Conservation (phyloP, 1,140 invertebrate genomes). For the Venturia canescens region DNA sequence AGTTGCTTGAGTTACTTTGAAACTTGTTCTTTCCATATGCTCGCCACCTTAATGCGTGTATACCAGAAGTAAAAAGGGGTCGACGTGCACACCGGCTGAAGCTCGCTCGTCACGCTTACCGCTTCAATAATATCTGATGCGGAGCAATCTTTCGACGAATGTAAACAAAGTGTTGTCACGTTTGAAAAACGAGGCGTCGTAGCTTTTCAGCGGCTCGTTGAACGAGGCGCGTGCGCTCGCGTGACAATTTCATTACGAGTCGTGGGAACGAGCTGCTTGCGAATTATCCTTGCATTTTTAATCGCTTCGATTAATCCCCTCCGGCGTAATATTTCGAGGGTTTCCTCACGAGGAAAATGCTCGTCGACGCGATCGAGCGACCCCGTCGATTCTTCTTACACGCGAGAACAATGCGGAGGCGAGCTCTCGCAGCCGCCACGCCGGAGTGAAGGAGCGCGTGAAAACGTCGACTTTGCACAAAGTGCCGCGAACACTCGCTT, state of each 20-base stretch:
- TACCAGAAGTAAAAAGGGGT: not conserved
- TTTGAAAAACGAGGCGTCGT: conserved; percentile 28
- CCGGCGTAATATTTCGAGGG: no score
- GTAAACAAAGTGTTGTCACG: not conserved
- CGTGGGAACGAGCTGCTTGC: not conserved
- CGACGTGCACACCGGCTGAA: not conserved
- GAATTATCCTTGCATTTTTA: no score
- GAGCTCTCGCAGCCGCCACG: no score
- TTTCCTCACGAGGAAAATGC: no score
- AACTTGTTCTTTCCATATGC: conserved; percentile 23
- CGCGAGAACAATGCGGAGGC: no score
- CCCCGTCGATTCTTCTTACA: no score
- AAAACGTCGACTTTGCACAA: no score
- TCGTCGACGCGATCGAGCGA: no score
- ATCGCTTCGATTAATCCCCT: no score
- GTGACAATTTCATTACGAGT: not conserved
- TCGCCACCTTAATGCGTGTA: not conserved
- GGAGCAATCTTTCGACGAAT: conserved; percentile 18
- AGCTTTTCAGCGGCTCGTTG: not conserved
- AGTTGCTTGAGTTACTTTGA: not conserved
- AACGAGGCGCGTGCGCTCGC: not conserved
- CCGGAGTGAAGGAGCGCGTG: no score
- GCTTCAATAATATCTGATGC: not conserved
- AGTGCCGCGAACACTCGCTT: no score
- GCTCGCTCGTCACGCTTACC: not conserved